Conservation (phyloP, 1,140 invertebrate species). For the Bombus impatiens region DNA sequence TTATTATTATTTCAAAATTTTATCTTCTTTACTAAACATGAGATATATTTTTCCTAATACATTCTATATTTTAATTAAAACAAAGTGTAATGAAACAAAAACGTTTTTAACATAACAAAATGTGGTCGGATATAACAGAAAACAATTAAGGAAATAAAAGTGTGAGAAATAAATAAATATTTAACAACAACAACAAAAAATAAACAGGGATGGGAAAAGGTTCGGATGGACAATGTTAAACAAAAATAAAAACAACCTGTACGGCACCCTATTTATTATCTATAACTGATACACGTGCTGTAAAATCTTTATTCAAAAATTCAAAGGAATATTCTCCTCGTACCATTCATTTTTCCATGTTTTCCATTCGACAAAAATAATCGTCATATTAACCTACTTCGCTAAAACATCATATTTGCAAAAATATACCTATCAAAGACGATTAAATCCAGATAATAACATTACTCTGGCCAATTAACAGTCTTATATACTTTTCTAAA, state of each 20-base stretch:
- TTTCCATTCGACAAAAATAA: not conserved
- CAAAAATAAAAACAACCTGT: constrained; percentile 67
- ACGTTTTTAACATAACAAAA: not conserved
- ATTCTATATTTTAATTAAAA: not conserved
- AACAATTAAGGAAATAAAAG: not conserved
- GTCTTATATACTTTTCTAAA: constrained; percentile 13
- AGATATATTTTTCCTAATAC: not conserved
- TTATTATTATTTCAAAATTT: not conserved
- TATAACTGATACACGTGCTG: constrained; percentile 25
- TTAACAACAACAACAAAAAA: not conserved
- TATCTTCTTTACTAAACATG: not conserved
- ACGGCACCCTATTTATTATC: constrained; percentile 73
- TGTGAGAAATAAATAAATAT: not conserved
- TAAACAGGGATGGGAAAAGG: not conserved
- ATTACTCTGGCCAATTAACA: constrained; percentile 29
- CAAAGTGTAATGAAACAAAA: not conserved
- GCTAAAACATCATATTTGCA: not conserved
- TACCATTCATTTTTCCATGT: not conserved
- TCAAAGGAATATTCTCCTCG: not conserved
- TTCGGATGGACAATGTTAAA: constrained; percentile 34
- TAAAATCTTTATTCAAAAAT: constrained; percentile 21
- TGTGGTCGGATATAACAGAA: not conserved
- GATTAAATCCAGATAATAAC: not conserved
- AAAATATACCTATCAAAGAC: not conserved
- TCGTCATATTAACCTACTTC: no score